Evolutionary conservation across 2,888 invertebrate species (phyloP), one percentile per base, ranked within the genome.

Genomic region (Megalurothrips usitatus): DNA sequence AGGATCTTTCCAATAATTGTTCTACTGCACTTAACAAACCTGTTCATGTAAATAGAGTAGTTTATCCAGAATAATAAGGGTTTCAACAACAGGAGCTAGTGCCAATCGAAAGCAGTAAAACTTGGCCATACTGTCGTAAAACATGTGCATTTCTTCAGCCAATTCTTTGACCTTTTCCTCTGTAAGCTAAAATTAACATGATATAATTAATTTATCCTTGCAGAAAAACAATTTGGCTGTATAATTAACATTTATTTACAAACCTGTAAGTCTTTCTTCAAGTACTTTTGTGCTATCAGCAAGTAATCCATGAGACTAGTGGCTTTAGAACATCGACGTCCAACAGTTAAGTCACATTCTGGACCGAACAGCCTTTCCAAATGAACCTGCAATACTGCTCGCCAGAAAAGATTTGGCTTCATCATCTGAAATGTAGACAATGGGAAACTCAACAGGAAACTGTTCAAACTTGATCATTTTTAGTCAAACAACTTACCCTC

Each of bases 41-140:
- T 89, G 87, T 85, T 96, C 95, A 82, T 91, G 87, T 49, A 97
- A 90, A 89, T 90, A 97, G 84, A 94, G 88, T 78, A 94, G 86
- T 84, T 96, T 90, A 87, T 98, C 97, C 81, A 96, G 88, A 82
- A 97, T 88, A 84, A 97, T 93, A 4, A 96, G 88, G 84, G 92
- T 90, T 87, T 97, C 97, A 26, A 97, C 88, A 28, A 94, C 91
- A 26, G 95, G 94, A 0, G 96, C 94, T 83, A 96, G 89, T 82
- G 92, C 89, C 85, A 94, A 89, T 83, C 96, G 90, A 78, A 96
- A 85, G 84, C 95, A 90, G 89, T 94, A 94, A 87, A 96, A 97
- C 80, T 92, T 85, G 83, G 92, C 90, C 81, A 96, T 88, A 85
- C 91, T 90, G 84, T 90, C 88, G 86, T 90, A 88, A 75, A 90